Base-by-base conservation (phyloP, 1,140 invertebrate genomes). In the Bacillus rossius region DNA sequence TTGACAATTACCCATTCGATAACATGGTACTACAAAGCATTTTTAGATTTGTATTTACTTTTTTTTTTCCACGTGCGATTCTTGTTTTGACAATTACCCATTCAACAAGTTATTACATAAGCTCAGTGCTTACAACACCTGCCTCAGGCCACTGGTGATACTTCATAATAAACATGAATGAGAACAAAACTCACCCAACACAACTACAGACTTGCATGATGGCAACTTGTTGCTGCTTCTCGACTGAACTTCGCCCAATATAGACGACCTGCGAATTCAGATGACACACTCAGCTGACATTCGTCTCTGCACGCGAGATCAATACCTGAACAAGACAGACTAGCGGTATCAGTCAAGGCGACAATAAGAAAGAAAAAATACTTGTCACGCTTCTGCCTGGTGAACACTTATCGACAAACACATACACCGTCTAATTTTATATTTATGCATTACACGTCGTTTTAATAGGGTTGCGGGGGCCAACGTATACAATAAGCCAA, bases 201-300 rank as follows among this genome's bases (percentile, higher is more conserved):
- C 92, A 72, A 96, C 77, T 63, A 97, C 83, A 76, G 91, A 91
- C 82, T 95, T 96, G 70, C 90, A 92, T 61, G 92, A 89, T 67
- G 92, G 91, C 75, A 96, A 80, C 79, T 96, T 96, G 67, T 91
- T 92, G 76, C 88, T 94, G 64, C 92, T 89, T 77, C 91, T 91
- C 71, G 92, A 92, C 79, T 94, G 92, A 67, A 97, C 94, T 77
- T 96, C 93, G 68, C 89, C 88, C 74, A 97, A 81, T 71, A 96
- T 95, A 64, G 88, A 86, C 64, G 92, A 92, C 93, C 93, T 95
- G 76, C 58, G 82, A 80, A 66, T 2, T 5, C 42, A 19, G 2
- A 66, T 68, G 65, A 55, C 65, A 23, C 60, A 60, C 57, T 48
- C 51, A 47, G 50, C 51, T 1, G 16, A 22, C 7, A 41, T 38